A percentile compares a stretch with the other conserved stretches of the same genome.
phyloP scores from a whole-genome alignment of 2,113 vertebrate genomes.

The Lasiurus borealis region DNA sequence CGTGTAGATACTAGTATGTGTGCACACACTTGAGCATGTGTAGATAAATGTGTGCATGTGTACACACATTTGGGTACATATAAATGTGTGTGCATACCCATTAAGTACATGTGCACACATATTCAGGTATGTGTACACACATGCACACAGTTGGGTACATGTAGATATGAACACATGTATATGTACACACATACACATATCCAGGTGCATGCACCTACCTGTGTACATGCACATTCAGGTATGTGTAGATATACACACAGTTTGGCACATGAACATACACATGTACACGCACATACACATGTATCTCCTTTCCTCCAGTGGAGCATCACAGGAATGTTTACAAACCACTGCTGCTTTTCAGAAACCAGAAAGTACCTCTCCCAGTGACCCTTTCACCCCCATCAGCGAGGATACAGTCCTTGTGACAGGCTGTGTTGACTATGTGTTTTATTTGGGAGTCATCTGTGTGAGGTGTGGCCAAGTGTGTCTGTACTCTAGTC shows the following conservation, averaged over 20 bases:
- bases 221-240: too few relatives aligned
- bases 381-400: accelerated
- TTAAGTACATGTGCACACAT: too few relatives aligned
- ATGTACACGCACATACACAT: background rate
- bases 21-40: too few relatives aligned
- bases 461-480: background rate
- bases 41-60: background rate
- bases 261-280: background rate
- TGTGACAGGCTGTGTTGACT: background rate
- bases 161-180: too few relatives aligned
- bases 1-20: too few relatives aligned
- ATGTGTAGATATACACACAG: too few relatives aligned
- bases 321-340: background rate
- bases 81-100: too few relatives aligned
- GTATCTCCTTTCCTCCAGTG: background rate
- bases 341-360: background rate
- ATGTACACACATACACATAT: too few relatives aligned
- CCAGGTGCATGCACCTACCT: too few relatives aligned
- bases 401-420: background rate
- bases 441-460: background rate
- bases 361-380: background rate
- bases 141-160: background rate
- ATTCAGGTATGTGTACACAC: too few relatives aligned
- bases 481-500: too few relatives aligned
- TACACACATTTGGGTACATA: background rate